Conservation (phyloP, 2,797 vertebrate genomes). For the Acanthiza pusilla region DNA sequence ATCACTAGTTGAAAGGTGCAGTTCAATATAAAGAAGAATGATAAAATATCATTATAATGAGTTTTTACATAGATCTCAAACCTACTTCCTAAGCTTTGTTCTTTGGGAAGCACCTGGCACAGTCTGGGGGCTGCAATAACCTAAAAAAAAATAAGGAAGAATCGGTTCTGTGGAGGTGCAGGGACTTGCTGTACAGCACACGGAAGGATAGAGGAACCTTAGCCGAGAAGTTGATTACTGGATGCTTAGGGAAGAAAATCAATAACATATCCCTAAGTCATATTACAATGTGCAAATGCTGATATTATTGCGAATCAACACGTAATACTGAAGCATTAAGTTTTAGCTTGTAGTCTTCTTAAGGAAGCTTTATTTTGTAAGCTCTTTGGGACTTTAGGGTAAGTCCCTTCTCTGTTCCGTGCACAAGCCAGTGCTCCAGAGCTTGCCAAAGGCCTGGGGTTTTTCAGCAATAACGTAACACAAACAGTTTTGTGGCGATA, state of each 20-base stretch:
- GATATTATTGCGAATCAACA: not conserved
- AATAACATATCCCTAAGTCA: not conserved
- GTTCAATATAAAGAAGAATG: not conserved
- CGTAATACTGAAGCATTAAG: not conserved
- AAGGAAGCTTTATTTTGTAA: not conserved
- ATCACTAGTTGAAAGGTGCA: not conserved
- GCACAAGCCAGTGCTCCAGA: not conserved
- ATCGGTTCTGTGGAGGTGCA: not conserved
- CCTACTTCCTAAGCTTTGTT: not conserved
- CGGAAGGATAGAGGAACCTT: not conserved
- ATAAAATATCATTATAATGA: not conserved
- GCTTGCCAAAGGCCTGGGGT: not conserved
- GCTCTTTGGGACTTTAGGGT: not conserved
- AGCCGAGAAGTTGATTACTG: not conserved
- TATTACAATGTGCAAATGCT: not conserved
- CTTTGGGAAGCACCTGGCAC: not conserved
- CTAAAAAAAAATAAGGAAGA: not conserved
- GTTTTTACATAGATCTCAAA: slow-evolving; percentile 5
- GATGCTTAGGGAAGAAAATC: not conserved
- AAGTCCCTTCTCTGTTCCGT: not conserved
- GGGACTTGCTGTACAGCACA: not conserved
- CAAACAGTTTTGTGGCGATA: not conserved
- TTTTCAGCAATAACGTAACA: not conserved
- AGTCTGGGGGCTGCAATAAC: not conserved
- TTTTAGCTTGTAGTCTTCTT: not conserved